phyloP scores from a whole-genome alignment of 2,888 invertebrate genomes.

The Drosophila diplacantha region DNA sequence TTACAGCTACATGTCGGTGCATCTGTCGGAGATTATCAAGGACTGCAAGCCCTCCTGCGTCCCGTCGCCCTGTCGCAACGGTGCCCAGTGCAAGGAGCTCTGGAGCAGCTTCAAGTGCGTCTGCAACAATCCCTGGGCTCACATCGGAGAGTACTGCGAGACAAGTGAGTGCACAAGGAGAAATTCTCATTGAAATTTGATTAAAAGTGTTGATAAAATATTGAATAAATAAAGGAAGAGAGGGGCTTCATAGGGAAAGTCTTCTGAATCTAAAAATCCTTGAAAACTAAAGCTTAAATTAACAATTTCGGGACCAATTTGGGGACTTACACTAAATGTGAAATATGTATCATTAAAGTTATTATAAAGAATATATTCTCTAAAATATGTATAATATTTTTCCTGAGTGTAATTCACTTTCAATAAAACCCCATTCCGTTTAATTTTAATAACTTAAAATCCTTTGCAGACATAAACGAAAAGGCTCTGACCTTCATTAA shows the following conservation, averaged over 20 bases:
- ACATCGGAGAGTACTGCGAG: conserved; percentile 93
- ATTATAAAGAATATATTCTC: not conserved
- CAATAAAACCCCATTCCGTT: not conserved
- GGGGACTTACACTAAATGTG: not conserved
- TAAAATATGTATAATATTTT: not conserved
- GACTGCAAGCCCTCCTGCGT: conserved; percentile 97
- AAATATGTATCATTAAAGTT: not conserved
- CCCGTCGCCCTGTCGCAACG: conserved; percentile 95
- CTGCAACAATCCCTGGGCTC: conserved; percentile 95
- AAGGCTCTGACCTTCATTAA: conserved; percentile 93
- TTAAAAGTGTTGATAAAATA: not conserved
- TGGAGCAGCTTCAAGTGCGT: conserved; percentile 96
- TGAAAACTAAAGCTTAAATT: not conserved
- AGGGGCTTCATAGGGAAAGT: too few relatives aligned
- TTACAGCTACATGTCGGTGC: conserved; percentile 94
- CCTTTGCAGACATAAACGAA: conserved; percentile 87
- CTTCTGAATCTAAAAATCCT: too few relatives aligned
- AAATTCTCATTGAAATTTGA: not conserved
- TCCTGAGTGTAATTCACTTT: not conserved
- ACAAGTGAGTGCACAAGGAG: conserved; percentile 83
- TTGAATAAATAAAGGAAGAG: not conserved
- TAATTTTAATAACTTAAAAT: not conserved
- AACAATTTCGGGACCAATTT: too few relatives aligned
- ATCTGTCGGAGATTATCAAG: conserved; percentile 92
- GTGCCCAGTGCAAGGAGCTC: conserved; percentile 91